Evolutionary conservation across 35 echinoderm and acorn worm genomes (phyloP), one percentile per base, ranked within the genome.

Genomic region (Apostichopus parvimensis): DNA sequence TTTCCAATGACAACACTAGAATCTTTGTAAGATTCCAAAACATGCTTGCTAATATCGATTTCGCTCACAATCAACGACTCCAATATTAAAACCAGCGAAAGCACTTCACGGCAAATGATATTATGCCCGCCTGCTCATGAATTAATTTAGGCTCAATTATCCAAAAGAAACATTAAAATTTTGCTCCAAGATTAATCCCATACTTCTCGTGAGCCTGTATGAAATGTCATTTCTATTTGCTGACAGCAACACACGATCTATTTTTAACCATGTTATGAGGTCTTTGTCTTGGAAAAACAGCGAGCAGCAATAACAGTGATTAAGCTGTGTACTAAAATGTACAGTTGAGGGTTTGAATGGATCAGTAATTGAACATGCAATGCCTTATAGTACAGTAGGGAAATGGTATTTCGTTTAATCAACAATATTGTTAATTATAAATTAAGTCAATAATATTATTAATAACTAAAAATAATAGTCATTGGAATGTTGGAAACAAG

Each of bases 141-240:
- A 75, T 75, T 75, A 75, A 75, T 75, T 75, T 75, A 75, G 71
- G 71, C 7, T 75, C 71, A 75, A 75, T 75, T 75, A 75, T 75
- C 13, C 17, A 75, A 75, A n/a, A 75, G 21, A 0, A 7, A n/a
- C 15, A 20, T 18, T 75, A 20, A 75, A 75, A 75, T 20, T 75
- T 75, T 75, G 71, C 71, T 75, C 20, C 3, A n/a, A 75, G 21
- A 75, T 75, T 75, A 75, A 75, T 75, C 15, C 15, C 17, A 75
- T 75, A 6, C 20, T 22, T 22, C 20, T 18, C 71, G 71, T 12
- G 58, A 61, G 58, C 58, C 71, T 75, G 71, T 22, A 75, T 2
- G 71, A 75, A 75, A 75, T 22, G 71, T 75, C 71, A 75, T 75
- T 75, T 75, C 20, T 75, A 22, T 24, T 75, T 75, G 71, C 71